Base-by-base conservation (phyloP, 2,888 invertebrate species). In the Eudasyphora cyanicolor region DNA sequence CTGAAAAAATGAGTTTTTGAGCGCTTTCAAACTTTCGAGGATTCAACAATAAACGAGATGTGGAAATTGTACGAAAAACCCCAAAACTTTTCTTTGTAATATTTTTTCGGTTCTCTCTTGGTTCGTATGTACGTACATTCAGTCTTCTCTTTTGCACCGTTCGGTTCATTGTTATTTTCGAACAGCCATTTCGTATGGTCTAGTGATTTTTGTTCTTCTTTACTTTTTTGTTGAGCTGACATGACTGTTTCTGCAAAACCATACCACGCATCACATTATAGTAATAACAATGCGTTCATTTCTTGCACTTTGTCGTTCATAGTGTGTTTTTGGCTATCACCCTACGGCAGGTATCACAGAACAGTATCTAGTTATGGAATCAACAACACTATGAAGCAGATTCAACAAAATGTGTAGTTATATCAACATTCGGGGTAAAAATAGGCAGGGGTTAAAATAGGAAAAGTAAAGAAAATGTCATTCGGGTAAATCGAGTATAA, bases 101-200 rank as follows among this genome's bases (percentile, higher is more conserved):
- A 67, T 42, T 67, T 62, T 54, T n/a, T n/a, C n/a, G n/a, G n/a
- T n/a, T n/a, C n/a, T n/a, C n/a, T n/a, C n/a, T n/a, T n/a, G 42
- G 35, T 74, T 21, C 12, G n/a, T 45, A 12, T 6, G 32, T 49
- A 67, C 54, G 54, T 32, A 17, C 10, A 60, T 32, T 57, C 14
- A 14, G 54, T 42, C 32, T 49, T 57, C 24, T 45, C n/a, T n/a
- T n/a, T n/a, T n/a, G n/a, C n/a, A n/a, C n/a, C n/a, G n/a, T n/a
- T n/a, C n/a, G n/a, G 74, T 78, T 42, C 38, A 24, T 38, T 67
- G 54, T 71, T 71, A 32, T 62, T 38, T 78, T 49, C 54, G 64
- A 45, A 54, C 70, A 83, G 69, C 77, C 60, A 83, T 83, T 83
- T 83, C 54, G 77, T 77, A 81, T 84, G 84, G 84, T 84, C 80